Evolutionary conservation across 1,140 invertebrate genomes (phyloP), one percentile per base, ranked within the genome.

Genomic region (Plectrocnemia conspersa): DNA sequence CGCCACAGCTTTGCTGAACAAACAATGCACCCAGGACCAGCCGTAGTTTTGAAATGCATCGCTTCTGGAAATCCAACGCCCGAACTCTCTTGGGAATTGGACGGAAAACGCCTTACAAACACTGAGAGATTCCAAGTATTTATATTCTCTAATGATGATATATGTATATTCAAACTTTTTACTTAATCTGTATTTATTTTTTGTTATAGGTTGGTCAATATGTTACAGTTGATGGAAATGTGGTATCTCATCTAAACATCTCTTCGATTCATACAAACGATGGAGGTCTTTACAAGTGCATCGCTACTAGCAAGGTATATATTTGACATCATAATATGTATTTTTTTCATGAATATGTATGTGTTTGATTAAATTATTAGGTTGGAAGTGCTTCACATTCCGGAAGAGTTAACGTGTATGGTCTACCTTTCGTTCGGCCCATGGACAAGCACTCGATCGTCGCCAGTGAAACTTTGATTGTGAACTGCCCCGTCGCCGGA

Each of bases 381-480:
- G 85, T 97, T 22, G 94, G 93, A 47, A 82, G 84, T 29, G 87
- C 88, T 1, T 85, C 88, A 60, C 91, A 97, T 68, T 81, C 85
- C 7, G 88, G 89, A 0, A 84, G 88, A 64, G 81, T 97, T 11
- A 95, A 97, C 73, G 88, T 97, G 9, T 93, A 94, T 65, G 93
- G 93, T 61, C 73, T 90, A 58, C 91, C 91, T 1, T 91, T 89
- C 70, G 88, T 94, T 52, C 82, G 89, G 29, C 82, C 88, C 22
- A 94, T 94, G 90, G 89, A 92, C 65, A 96, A 97, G 71, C 87
- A 93, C 65, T 89, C 91, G 19, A 93, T 96, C 33, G 93, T 96
- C 5, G 92, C 93, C 33, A 92, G 92, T 55, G 89, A 94, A 67
- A 89, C 82, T 10, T 77, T 95, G 52, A 80, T 89, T 47, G 87